Base-by-base conservation (phyloP, 1,140 invertebrate species). In the Scaptomyza montana region DNA sequence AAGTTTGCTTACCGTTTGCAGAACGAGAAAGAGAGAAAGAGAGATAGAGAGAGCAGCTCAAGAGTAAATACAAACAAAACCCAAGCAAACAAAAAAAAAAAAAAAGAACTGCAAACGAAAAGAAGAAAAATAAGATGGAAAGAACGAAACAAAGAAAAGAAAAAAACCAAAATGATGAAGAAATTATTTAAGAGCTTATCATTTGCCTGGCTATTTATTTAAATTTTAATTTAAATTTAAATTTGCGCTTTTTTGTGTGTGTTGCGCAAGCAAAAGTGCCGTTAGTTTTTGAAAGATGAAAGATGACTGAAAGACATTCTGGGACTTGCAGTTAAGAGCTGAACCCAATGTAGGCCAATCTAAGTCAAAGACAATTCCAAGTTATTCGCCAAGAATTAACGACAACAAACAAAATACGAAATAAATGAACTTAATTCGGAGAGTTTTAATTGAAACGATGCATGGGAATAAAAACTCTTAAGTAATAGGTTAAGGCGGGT, bases 151-250 rank as follows among this genome's bases (percentile, higher is more conserved):
- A n/a, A n/a, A n/a, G n/a, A n/a, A n/a, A n/a, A n/a, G n/a, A n/a
- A 16, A 16, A 16, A 16, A 16, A 16, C 16, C 16, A 16, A 16
- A 16, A 46, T 43, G 56, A 60, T 43, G 68, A 28, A 49, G 47
- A 75, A 47, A 59, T 66, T 85, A 67, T 86, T 80, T 70, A 63
- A 62, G 46, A 66, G 74, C 63, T 53, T 64, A 62, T 75, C 60
- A 64, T 74, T 60, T 25, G 62, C 56, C 55, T 56, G 67, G 78
- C 82, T 76, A 86, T 87, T 87, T 86, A 86, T 86, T 86, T 86
- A 78, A 81, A 86, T 86, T 87, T 85, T 86, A 86, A 85, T 85
- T 86, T 86, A 76, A 81, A 86, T 86, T 87, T 85, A 80, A 86
- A 85, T 85, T 85, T 86, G 77, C 69, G 80, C 77, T 69, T 74